These are phyloP conservation scores for Platycheirus rosarum DNA, from an alignment of 2,888 invertebrate genomes.

Conservation along the genomic window DNA sequence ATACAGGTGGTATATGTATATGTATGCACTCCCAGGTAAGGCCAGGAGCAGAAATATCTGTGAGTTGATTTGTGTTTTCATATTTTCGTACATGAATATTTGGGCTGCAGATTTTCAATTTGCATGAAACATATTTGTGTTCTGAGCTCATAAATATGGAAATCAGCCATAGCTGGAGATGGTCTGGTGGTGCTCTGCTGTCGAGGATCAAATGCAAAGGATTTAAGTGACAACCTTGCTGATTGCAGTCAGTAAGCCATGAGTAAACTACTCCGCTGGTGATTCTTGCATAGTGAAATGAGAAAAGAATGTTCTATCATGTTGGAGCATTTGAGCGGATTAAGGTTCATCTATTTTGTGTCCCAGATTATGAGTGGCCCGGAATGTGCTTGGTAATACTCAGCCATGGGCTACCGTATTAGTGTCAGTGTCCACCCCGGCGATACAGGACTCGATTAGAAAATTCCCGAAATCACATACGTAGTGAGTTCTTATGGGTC, in stretches of 20 bases:
- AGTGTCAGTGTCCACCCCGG: too few relatives aligned
- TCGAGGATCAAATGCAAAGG: conserved; percentile 37
- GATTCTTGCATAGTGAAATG: neutral
- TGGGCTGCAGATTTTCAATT: conserved; percentile 61
- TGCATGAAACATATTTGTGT: conserved; percentile 59
- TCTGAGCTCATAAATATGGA: conserved; percentile 58
- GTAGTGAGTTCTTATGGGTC: too few relatives aligned
- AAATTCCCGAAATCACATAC: too few relatives aligned
- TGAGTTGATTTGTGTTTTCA: conserved; percentile 50
- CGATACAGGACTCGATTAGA: too few relatives aligned
- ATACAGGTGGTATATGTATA: too few relatives aligned
- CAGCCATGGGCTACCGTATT: too few relatives aligned
- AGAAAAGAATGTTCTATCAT: neutral
- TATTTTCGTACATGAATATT: conserved; percentile 60
- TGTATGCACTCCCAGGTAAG: neutral
- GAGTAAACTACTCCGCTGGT: conserved; percentile 1
- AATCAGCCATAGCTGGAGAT: conserved; percentile 43
- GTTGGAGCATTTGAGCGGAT: neutral
- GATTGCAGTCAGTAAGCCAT: conserved; percentile 8
- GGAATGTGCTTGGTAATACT: too few relatives aligned
- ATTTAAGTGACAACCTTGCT: conserved; percentile 36
- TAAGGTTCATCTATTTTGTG: neutral
- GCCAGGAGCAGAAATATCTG: neutral
- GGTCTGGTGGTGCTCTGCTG: neutral
- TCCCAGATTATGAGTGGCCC: too few relatives aligned